phyloP scores from a whole-genome alignment of 2,113 vertebrate species.

The Proterorhinus semilunaris region DNA sequence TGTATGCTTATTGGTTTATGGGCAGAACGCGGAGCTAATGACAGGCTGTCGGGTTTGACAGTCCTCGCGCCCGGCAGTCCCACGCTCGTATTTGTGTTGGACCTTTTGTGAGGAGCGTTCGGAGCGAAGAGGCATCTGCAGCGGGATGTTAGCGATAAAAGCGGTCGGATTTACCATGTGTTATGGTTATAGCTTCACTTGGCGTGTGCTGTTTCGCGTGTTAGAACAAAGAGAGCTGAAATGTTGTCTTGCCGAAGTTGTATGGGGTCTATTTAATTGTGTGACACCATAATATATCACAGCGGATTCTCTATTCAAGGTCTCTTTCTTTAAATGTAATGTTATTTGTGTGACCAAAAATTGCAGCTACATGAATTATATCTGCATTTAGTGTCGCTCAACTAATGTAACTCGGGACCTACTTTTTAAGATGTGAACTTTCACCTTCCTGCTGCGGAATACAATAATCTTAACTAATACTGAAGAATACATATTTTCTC shows the following conservation, averaged over 20 bases:
- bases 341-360: too few species aligned
- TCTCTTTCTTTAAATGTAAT: too few species aligned
- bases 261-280: not conserved
- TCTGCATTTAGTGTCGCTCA: too few species aligned
- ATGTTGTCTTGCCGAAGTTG: not conserved
- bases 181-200: too few species aligned
- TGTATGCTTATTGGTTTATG: constrained; percentile 28
- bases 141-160: not conserved
- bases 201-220: not conserved
- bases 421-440: too few species aligned
- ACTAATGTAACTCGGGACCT: too few species aligned
- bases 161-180: not conserved
- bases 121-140: not conserved
- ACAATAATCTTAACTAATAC: too few species aligned
- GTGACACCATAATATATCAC: too few species aligned
- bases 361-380: too few species aligned
- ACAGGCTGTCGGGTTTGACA: constrained; percentile 41
- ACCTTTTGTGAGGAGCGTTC: not conserved
- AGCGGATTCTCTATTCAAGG: too few species aligned
- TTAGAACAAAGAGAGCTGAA: not conserved
- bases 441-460: too few species aligned
- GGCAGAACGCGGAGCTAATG: constrained; percentile 21
- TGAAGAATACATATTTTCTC: too few species aligned
- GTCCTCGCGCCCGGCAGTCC: constrained; percentile 6
- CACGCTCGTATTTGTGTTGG: constrained; percentile 18